These are phyloP conservation scores for Cantharis lateralis DNA, from an alignment of 2,888 invertebrate genomes.

Conservation along the genomic window DNA sequence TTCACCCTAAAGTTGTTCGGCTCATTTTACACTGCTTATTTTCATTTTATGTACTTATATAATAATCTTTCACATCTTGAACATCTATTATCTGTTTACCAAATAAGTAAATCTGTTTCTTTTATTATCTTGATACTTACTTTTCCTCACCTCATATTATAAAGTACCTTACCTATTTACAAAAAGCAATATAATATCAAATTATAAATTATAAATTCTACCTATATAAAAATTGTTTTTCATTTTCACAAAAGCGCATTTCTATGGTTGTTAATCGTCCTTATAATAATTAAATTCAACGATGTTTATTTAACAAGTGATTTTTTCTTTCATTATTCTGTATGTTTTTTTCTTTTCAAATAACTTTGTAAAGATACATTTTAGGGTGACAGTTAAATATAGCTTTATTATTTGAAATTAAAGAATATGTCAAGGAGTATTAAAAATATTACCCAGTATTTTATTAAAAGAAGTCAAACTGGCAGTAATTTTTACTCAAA, in stretches of 20 bases:
- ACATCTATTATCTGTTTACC: background rate
- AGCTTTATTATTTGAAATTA: background rate
- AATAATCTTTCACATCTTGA: background rate
- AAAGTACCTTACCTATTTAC: background rate
- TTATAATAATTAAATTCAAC: background rate
- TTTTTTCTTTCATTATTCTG: background rate
- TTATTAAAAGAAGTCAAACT: background rate
- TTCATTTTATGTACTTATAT: background rate
- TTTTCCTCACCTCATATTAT: background rate
- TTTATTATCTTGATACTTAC: background rate
- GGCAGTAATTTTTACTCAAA: background rate
- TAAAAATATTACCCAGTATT: background rate
- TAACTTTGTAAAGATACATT: background rate
- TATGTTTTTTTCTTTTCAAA: background rate
- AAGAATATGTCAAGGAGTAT: background rate
- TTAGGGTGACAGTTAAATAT: background rate
- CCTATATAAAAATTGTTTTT: background rate
- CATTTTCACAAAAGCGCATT: background rate
- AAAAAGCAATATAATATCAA: background rate
- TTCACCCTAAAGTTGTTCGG: background rate
- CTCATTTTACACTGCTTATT: background rate
- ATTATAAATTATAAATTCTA: background rate
- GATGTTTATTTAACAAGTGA: background rate
- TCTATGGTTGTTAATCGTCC: background rate
- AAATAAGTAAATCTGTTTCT: background rate